Evolutionary conservation across 1,140 invertebrate genomes (phyloP).

Genomic region (Hetaerina americana): DNA sequence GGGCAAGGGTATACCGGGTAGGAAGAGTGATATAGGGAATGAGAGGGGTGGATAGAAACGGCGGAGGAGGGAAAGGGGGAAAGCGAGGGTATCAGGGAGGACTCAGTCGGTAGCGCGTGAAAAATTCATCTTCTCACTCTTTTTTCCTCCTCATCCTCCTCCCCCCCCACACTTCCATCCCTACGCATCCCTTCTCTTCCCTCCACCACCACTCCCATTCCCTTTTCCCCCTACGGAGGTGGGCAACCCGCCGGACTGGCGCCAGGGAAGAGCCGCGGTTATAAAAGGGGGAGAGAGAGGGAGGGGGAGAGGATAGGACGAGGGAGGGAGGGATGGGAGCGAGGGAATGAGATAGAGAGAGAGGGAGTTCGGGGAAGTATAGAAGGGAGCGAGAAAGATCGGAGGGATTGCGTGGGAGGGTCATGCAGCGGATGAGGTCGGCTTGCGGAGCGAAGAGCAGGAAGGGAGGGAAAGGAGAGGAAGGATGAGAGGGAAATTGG

Average conservation of each 20-base stretch:
- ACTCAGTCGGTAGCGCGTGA: not conserved
- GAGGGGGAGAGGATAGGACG: not conserved
- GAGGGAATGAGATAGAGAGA: conserved; percentile 8
- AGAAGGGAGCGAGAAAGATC: conserved; percentile 4
- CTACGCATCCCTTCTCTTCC: too few relatives aligned
- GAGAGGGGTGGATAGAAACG: too few relatives aligned
- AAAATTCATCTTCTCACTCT: not conserved
- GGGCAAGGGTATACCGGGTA: too few relatives aligned
- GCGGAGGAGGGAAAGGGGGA: not conserved
- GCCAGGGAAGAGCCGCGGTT: not conserved
- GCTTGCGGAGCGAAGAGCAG: too few relatives aligned
- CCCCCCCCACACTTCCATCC: too few relatives aligned
- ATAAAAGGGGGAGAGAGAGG: not conserved
- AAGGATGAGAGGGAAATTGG: too few relatives aligned
- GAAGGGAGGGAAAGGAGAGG: too few relatives aligned
- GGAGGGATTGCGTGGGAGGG: not conserved
- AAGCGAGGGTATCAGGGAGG: not conserved
- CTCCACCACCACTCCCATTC: too few relatives aligned
- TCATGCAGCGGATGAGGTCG: too few relatives aligned
- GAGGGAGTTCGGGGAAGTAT: not conserved
- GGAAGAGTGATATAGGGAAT: too few relatives aligned
- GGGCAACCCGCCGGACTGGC: not conserved
- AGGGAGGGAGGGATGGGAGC: not conserved
- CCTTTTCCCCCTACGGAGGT: too few relatives aligned
- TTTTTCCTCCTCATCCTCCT: not conserved